Evolutionary conservation across 2,888 invertebrate species (phyloP), one percentile per base, ranked within the genome.

Genomic region (Melanostoma scalare): DNA sequence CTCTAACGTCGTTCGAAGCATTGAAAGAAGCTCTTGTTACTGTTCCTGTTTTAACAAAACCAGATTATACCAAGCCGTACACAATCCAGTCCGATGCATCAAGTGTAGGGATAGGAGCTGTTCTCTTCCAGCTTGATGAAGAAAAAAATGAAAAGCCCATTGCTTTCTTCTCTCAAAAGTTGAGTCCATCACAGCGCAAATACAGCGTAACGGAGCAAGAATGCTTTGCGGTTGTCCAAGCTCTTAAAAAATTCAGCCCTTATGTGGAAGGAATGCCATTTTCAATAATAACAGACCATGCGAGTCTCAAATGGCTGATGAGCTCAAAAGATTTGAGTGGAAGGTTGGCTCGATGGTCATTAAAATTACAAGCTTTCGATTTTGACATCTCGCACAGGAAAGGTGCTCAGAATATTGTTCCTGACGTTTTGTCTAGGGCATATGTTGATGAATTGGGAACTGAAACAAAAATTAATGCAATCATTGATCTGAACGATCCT

Each of bases 311-410:
- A 30, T 84, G 84, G 84, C 40, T 84, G 2, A 84, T 78, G 77
- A 52, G 48, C 4, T 68, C 67, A 38, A 42, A 44, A 10, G 63
- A 46, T 33, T 86, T 86, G 3, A 71, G 71, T 20, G 87, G 86
- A 3, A 58, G 86, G 35, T 42, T 88, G 35, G 87, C 87, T 5
- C 52, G 88, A 6, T 89, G 85, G 86, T 77, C 71, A n/a, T 42
- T 85, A 4, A 74, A 88, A 87, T 74, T 81, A 81, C 86, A 81
- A 56, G 79, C 33, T 78, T 88, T 60, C 63, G 78, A 77, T 86
- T 35, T 69, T 61, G 42, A 65, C 0, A 82, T 82, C 5, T 33
- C 69, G 4, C 87, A 89, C 60, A 80, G 88, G 31, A 87, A 85
- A 50, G 87, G 87, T 0, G 58, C 77, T 1, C 46, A 75, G 1